Base-by-base conservation (phyloP, 92 coral and sea anemone genomes). In the Zoanthus solanderi region DNA sequence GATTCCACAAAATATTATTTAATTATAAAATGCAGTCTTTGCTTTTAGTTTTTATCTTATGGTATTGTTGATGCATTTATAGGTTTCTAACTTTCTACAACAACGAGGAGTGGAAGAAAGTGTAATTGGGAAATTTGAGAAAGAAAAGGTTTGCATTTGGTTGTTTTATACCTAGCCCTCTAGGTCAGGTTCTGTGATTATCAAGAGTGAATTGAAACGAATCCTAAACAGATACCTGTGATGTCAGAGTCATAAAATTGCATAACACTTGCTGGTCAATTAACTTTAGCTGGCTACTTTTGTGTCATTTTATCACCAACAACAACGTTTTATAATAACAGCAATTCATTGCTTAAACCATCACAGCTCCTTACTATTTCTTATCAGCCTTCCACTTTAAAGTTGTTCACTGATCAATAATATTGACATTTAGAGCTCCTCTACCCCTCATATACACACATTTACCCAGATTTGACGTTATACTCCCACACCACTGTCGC, bases 131-230 rank as follows among this genome's bases (percentile, higher is more conserved):
- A 89, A 89, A 67, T 89, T 89, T 84, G 58, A 73, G 84, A 84
- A 89, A 10, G 92, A 89, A 89, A 89, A 89, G 92, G 92, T 89
- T 84, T 30, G 88, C 79, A 37, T 84, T 84, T 71, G 88, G 66
- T 84, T 84, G 66, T 71, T 71, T 84, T 71, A n/a, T 84, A 52
- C 86, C 88, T 84, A 84, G 78, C 88, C 79, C 68, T 71, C 79
- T 72, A 71, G 50, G 77, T 8, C 4, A n/a, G 78, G 12, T 8
- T 17, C 78, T 72, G 78, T 57, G 61, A 3, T 44, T 23, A 23
- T 23, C 23, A 23, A 23, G 23, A 23, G 23, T 23, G 23, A 23
- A 23, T 23, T 23, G 23, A 23, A 23, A 23, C 23, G 23, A 23
- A 23, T 23, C 69, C 85, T 79, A 54, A 57, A 30, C 68, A 57